Conservation (phyloP, 2,797 vertebrate species). For the Arnoldichthys spilopterus region DNA sequence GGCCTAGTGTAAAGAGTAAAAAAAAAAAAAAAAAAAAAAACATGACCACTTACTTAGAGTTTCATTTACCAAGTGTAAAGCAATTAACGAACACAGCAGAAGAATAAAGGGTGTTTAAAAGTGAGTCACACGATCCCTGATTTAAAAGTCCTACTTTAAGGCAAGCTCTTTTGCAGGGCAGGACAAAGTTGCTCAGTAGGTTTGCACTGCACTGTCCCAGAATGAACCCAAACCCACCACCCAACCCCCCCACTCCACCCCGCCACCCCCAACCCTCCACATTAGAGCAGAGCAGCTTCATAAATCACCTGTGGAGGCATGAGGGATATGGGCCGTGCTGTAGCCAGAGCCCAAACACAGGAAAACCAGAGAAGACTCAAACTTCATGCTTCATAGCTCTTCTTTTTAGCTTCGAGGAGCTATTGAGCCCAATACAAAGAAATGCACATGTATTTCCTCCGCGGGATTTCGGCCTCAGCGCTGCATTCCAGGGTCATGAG, state of each 20-base stretch:
- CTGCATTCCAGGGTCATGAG: conserved; percentile 61
- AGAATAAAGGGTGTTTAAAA: not conserved
- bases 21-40: too few relatives aligned
- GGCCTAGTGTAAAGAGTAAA: not conserved
- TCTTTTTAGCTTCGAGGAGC: conserved; percentile 46
- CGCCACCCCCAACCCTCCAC: conserved; percentile 35
- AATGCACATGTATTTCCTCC: conserved; percentile 32
- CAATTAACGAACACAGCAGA: not conserved
- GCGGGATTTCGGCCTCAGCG: conserved; percentile 40
- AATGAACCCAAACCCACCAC: conserved; percentile 53
- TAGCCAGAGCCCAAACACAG: conserved; percentile 61
- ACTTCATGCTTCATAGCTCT: conserved; percentile 55
- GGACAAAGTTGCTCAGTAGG: conserved; percentile 15
- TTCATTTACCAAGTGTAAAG: not conserved
- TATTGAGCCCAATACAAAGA: conserved; percentile 39
- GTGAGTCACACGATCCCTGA: not conserved
- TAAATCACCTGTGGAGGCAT: conserved; percentile 62
- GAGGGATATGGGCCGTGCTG: conserved; percentile 42
- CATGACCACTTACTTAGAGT: too few relatives aligned
- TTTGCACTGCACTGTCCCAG: conserved; percentile 57
- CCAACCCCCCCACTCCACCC: conserved; percentile 32
- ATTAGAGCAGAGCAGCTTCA: conserved; percentile 44
- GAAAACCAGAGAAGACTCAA: conserved; percentile 55
- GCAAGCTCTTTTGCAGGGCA: not conserved
- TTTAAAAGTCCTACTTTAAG: not conserved